Conservation (phyloP, 2,113 vertebrate species). For the Sturnus vulgaris region DNA sequence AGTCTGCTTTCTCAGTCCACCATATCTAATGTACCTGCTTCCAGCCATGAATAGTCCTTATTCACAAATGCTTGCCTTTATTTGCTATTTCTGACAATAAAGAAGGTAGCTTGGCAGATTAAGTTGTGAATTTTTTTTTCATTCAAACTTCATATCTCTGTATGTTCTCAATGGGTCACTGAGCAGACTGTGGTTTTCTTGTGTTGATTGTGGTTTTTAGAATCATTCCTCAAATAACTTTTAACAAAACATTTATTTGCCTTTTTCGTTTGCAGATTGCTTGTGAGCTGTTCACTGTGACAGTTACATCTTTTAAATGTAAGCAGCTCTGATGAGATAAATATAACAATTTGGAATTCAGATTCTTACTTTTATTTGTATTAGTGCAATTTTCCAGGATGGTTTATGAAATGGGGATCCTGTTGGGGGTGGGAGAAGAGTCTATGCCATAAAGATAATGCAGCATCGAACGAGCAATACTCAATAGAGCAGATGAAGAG, state of each 20-base stretch:
- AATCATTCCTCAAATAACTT: constrained; percentile 27
- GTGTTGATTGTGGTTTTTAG: constrained; percentile 29
- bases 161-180: constrained; percentile 29
- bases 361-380: neutral
- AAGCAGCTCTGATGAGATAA: constrained; percentile 49
- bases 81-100: constrained; percentile 22
- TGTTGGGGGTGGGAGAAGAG: neutral
- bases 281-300: constrained; percentile 6
- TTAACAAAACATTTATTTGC: constrained; percentile 46
- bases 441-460: constrained; percentile 28
- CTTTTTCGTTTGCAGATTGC: constrained; percentile 15
- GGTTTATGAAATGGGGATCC: neutral
- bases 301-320: constrained; percentile 19
- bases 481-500: constrained; percentile 32
- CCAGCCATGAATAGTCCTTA: constrained; percentile 13
- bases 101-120: constrained; percentile 3
- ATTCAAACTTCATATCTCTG: constrained; percentile 12
- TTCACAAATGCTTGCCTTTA: constrained; percentile 25
- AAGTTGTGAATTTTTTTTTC: constrained; percentile 8
- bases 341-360: constrained; percentile 22
- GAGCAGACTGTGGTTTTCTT: constrained; percentile 35
- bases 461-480: neutral
- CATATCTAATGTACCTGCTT: constrained; percentile 48
- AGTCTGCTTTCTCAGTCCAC: constrained; percentile 43
- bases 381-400: neutral